Percentiles rank a stretch among this genome's conserved stretches.
phyloP scores from a whole-genome alignment of 2,113 vertebrate species.

The Actinemys pallida region DNA sequence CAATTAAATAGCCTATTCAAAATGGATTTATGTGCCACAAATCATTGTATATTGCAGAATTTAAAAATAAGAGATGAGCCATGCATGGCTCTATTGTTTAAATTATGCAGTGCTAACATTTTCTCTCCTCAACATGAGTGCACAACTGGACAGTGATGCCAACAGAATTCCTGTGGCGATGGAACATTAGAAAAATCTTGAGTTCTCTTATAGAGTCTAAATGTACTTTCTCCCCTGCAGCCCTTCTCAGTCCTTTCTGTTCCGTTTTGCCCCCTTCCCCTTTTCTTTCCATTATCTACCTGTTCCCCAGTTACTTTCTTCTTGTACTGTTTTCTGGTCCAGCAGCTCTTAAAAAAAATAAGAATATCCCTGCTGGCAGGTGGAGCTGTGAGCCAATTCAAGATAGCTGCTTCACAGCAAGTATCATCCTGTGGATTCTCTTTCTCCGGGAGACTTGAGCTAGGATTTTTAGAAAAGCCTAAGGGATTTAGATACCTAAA shows the following conservation, averaged over 20 bases:
- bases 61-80: slow-evolving; percentile 26
- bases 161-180: not conserved
- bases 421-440: not conserved
- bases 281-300: not conserved
- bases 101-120: not conserved
- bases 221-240: not conserved
- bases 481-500: not conserved
- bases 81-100: not conserved
- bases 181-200: not conserved
- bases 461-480: not conserved
- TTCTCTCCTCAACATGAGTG: not conserved
- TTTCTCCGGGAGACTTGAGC: not conserved
- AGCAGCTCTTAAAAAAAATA: slow-evolving; percentile 18
- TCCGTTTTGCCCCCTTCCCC: not conserved
- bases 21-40: slow-evolving; percentile 38
- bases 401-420: not conserved
- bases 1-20: slow-evolving; percentile 43
- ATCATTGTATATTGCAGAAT: slow-evolving; percentile 5
- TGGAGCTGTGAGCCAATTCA: not conserved
- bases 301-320: not conserved
- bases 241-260: not conserved
- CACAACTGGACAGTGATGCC: not conserved
- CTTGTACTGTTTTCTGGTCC: not conserved
- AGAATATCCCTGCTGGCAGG: not conserved
- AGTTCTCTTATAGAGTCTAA: not conserved